phyloP scores from a whole-genome alignment of 2,888 invertebrate genomes.

The Chrysolina haemoptera region DNA sequence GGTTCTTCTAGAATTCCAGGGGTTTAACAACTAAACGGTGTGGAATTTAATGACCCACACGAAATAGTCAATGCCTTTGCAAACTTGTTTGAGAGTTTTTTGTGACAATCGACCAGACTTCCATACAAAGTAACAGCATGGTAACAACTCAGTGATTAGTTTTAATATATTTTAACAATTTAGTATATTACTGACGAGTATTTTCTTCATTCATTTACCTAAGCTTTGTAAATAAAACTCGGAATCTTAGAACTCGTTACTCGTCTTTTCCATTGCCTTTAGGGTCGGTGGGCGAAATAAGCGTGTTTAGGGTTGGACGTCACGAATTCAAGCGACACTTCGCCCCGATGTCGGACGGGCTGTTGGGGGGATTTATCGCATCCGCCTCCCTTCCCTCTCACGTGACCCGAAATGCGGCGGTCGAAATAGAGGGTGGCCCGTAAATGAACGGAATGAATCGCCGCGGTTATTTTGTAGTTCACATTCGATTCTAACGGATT shows the following conservation, averaged over 20 bases:
- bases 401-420: slow-evolving; percentile 6
- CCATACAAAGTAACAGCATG: no score
- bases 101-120: no score
- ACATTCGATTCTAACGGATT: not conserved
- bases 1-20: no score
- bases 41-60: no score
- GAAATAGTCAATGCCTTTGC: no score
- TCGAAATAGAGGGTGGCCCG: slow-evolving; percentile 19
- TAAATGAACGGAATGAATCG: not conserved
- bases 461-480: not conserved
- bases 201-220: no score
- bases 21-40: no score
- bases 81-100: no score
- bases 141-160: no score
- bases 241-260: not conserved
- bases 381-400: slow-evolving; percentile 34
- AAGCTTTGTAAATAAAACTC: no score
- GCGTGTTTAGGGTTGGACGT: slow-evolving; percentile 46
- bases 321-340: slow-evolving; percentile 47
- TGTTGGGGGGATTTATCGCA: slow-evolving; percentile 34
- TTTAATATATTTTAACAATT: no score
- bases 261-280: not conserved
- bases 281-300: slow-evolving; percentile 21
- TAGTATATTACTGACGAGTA: no score
- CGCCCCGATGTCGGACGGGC: slow-evolving; percentile 48